These are phyloP conservation scores for Sinodicranocentrus sp. DNA, from an alignment of 2,888 invertebrate genomes.

Conservation along the genomic window DNA sequence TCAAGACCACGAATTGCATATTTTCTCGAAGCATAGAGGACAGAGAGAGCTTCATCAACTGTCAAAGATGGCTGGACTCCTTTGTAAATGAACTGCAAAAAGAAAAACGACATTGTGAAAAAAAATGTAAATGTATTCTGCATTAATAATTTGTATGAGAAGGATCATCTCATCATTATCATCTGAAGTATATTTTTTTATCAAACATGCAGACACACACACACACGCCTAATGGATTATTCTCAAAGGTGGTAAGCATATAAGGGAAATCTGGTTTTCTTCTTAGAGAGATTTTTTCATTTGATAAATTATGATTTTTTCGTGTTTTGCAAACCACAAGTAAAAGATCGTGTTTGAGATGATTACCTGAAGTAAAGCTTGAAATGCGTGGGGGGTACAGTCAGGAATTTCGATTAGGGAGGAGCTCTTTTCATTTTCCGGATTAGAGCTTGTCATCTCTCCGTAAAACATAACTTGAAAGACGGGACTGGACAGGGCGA, in stretches of 20 bases:
- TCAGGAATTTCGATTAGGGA: constrained; percentile 13
- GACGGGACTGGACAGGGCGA: constrained; percentile 72
- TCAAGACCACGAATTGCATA: constrained; percentile 72
- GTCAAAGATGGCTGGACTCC: constrained; percentile 54
- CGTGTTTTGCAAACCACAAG: too few relatives aligned
- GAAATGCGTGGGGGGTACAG: constrained; percentile 14
- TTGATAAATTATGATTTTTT: too few relatives aligned
- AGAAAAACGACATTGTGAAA: background rate
- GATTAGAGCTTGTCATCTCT: constrained; percentile 12
- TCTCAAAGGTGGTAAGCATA: too few relatives aligned
- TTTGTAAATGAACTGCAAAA: constrained; percentile 70
- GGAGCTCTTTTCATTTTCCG: background rate
- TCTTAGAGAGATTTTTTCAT: constrained; percentile 65
- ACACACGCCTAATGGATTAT: too few relatives aligned
- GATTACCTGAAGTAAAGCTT: constrained; percentile 7
- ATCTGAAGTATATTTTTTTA: background rate
- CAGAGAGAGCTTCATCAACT: constrained; percentile 57
- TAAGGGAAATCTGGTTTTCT: too few relatives aligned
- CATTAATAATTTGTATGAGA: background rate
- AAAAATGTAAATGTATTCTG: too few relatives aligned
- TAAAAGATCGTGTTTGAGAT: too few relatives aligned
- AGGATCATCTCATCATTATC: background rate
- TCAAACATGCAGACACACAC: background rate
- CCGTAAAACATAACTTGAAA: constrained; percentile 41
- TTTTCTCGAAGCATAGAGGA: constrained; percentile 72